A percentile compares a stretch with the other conserved stretches of the same genome.
These are phyloP conservation scores for Nansenia antarctica DNA, from an alignment of 2,113 vertebrate genomes.

Conservation along the genomic window DNA sequence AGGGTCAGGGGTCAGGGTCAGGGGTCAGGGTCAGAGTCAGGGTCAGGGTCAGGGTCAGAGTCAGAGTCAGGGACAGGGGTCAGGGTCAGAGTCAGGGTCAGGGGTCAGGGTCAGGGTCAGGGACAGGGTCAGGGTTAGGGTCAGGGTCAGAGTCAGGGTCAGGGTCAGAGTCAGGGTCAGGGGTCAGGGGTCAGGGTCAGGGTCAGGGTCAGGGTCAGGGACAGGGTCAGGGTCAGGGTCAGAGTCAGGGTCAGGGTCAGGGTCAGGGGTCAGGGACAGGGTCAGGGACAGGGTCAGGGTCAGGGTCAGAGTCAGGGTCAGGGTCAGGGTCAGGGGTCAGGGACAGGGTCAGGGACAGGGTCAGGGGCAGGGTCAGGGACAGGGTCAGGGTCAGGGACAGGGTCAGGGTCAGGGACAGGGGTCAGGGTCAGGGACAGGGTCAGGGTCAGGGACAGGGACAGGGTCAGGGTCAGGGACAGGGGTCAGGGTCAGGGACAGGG, in stretches of 20 bases:
- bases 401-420: neutral
- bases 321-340: neutral
- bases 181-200: constrained; percentile 22
- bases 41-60: neutral
- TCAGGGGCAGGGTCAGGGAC: neutral
- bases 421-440: neutral
- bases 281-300: neutral
- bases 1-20: neutral
- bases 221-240: neutral
- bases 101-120: constrained; percentile 3
- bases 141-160: neutral
- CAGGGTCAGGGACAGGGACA: neutral
- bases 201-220: neutral
- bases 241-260: neutral
- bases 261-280: neutral
- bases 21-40: neutral
- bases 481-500: neutral
- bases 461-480: neutral
- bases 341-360: neutral
- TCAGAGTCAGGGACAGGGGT: neutral
- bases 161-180: constrained; percentile 50
- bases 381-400: neutral
- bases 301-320: neutral
- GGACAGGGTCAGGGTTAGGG: neutral
- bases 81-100: constrained; percentile 50